phyloP scores from a whole-genome alignment of 1,140 invertebrate genomes.

The Nautilus pompilius region DNA sequence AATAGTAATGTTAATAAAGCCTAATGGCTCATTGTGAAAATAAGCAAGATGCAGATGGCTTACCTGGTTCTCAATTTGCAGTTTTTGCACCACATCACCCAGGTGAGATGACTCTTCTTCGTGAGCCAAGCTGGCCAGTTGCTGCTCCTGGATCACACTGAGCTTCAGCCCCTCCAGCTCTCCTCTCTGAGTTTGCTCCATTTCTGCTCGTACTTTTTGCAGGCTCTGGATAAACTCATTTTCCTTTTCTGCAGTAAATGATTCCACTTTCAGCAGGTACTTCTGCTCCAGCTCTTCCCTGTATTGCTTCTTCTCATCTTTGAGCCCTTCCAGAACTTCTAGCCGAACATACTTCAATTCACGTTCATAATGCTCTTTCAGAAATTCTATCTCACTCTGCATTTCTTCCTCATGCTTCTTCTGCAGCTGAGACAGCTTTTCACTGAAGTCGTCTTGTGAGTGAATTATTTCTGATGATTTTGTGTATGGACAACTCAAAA shows the following conservation, averaged over 20 bases:
- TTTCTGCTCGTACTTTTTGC: slow-evolving; percentile 33
- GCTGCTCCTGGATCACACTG: slow-evolving; percentile 2
- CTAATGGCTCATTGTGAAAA: not conserved
- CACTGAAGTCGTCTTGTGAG: not conserved
- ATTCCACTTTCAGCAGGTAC: slow-evolving; percentile 26
- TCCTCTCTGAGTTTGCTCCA: slow-evolving; percentile 19
- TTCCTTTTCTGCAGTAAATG: slow-evolving; percentile 33
- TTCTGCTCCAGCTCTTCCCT: slow-evolving; percentile 28
- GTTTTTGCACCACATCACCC: slow-evolving; percentile 24
- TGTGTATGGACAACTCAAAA: not conserved
- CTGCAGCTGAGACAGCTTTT: not conserved
- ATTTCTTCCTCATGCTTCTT: not conserved
- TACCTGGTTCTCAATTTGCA: slow-evolving; percentile 40
- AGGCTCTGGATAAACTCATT: slow-evolving; percentile 38
- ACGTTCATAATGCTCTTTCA: slow-evolving; percentile 6
- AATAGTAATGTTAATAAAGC: no score
- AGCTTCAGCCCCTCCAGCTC: slow-evolving; percentile 4
- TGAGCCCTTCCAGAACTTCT: slow-evolving; percentile 17
- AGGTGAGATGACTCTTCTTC: slow-evolving; percentile 8
- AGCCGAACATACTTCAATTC: slow-evolving; percentile 8
- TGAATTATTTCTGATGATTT: not conserved
- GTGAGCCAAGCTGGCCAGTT: slow-evolving; percentile 3
- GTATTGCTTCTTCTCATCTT: slow-evolving; percentile 21
- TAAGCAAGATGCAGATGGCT: not conserved
- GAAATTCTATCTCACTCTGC: not conserved